Conservation (phyloP, 2,888 invertebrate species). For the Notodonta dromedarius region DNA sequence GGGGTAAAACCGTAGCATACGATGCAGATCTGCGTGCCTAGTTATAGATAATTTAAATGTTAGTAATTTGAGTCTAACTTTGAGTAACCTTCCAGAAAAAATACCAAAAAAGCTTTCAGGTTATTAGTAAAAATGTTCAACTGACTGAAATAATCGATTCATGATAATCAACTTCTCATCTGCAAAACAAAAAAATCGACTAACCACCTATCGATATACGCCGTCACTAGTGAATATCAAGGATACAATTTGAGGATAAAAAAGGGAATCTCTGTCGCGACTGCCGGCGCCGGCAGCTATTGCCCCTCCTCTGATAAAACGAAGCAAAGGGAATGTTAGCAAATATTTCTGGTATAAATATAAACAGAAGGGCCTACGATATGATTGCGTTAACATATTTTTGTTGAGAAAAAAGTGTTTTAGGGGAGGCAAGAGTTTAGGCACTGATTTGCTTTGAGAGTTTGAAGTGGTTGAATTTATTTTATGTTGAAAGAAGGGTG, state of each 20-base stretch:
- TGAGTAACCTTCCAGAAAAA: too few relatives aligned
- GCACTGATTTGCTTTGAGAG: background rate
- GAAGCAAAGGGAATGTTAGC: slow-evolving; percentile 14
- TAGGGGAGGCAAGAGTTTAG: background rate
- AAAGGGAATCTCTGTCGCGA: slow-evolving; percentile 32
- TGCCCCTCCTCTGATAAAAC: slow-evolving; percentile 14
- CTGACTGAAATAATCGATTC: too few relatives aligned
- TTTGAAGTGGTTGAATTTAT: background rate
- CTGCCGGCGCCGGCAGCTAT: slow-evolving; percentile 26
- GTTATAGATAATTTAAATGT: too few relatives aligned
- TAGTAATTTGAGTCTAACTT: too few relatives aligned
- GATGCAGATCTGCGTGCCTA: too few relatives aligned
- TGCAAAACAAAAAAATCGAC: slow-evolving; percentile 10
- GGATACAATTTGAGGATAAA: slow-evolving; percentile 30
- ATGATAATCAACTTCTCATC: background rate
- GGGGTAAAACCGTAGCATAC: too few relatives aligned
- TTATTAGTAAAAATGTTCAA: background rate
- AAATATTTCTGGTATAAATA: slow-evolving; percentile 18
- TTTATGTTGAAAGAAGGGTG: too few relatives aligned
- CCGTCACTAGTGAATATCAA: slow-evolving; percentile 21
- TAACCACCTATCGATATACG: slow-evolving; percentile 7
- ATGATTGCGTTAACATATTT: slow-evolving; percentile 19
- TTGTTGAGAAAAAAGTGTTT: slow-evolving; percentile 9
- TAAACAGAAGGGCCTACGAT: slow-evolving; percentile 3
- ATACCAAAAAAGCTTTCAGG: background rate